phyloP scores from a whole-genome alignment of 2,113 vertebrate species.

The Odontophorus gujanensis region DNA sequence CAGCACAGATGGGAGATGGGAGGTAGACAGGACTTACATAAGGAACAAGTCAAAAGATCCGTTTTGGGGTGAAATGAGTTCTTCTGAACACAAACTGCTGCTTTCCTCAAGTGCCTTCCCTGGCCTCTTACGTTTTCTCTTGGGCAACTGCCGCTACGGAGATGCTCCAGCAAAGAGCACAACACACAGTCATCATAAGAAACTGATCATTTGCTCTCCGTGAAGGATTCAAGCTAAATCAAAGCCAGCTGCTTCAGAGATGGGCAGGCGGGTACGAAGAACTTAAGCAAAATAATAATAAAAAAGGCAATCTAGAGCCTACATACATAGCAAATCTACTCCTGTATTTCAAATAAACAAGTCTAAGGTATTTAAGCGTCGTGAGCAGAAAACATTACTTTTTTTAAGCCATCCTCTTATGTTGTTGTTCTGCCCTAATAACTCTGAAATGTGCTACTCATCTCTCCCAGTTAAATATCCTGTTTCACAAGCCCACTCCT shows the following conservation, averaged over 20 bases:
- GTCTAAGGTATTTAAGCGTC: slow-evolving; percentile 69
- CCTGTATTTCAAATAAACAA: slow-evolving; percentile 47
- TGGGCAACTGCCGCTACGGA: not conserved
- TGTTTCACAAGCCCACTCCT: slow-evolving; percentile 82
- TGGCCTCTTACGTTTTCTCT: not conserved
- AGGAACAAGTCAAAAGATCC: not conserved
- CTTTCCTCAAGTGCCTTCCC: not conserved
- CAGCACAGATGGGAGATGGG: not conserved
- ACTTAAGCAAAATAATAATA: slow-evolving; percentile 66
- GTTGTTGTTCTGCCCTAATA: slow-evolving; percentile 72
- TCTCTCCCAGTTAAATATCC: slow-evolving; percentile 81
- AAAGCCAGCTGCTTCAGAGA: slow-evolving; percentile 76
- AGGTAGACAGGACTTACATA: not conserved
- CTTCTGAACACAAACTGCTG: not conserved
- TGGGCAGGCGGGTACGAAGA: not conserved
- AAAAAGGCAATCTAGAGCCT: slow-evolving; percentile 57
- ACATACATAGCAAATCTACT: slow-evolving; percentile 14
- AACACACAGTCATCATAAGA: not conserved
- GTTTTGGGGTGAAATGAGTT: not conserved
- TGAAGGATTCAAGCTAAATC: slow-evolving; percentile 75
- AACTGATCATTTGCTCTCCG: slow-evolving; percentile 72
- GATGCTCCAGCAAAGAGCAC: slow-evolving; percentile 31
- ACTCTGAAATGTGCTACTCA: slow-evolving; percentile 78
- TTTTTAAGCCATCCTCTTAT: slow-evolving; percentile 63
- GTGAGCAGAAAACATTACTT: slow-evolving; percentile 68